Evolutionary conservation across 2,797 vertebrate genomes (phyloP).

Genomic region (Thripadectes ignobilis): DNA sequence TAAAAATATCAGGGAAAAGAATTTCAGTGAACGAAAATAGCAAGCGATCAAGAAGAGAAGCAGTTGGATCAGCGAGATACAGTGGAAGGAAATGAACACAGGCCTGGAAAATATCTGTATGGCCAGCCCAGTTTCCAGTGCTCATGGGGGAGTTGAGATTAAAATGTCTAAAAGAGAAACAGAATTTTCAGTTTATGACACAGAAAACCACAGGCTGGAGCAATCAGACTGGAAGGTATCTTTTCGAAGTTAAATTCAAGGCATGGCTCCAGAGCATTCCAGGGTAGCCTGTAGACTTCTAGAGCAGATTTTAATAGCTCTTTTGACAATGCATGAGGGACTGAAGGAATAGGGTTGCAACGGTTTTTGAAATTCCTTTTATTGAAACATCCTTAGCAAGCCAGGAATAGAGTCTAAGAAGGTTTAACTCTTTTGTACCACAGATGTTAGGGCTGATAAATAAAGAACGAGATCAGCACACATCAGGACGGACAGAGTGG

Average conservation of each 20-base stretch:
- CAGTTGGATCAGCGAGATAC: background rate
- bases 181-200: slow-evolving; percentile 25
- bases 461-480: background rate
- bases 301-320: slow-evolving; percentile 21
- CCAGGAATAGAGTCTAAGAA: background rate
- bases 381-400: background rate
- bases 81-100: slow-evolving; percentile 6
- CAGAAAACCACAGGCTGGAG: slow-evolving; percentile 26
- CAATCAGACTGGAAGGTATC: background rate
- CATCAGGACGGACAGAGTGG: background rate
- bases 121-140: background rate
- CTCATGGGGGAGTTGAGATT: background rate
- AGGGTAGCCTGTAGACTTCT: background rate
- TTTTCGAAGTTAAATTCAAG: slow-evolving; percentile 16
- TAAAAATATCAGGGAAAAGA: slow-evolving; percentile 18
- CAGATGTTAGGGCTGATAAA: background rate
- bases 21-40: slow-evolving; percentile 11
- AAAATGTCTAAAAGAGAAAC: slow-evolving; percentile 46
- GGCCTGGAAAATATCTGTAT: slow-evolving; percentile 19
- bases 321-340: slow-evolving; percentile 16
- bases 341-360: background rate
- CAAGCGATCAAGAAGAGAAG: background rate
- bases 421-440: background rate
- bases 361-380: background rate
- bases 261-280: slow-evolving; percentile 22